Conservation (phyloP, 2,797 vertebrate genomes). For the Agapornis canus region DNA sequence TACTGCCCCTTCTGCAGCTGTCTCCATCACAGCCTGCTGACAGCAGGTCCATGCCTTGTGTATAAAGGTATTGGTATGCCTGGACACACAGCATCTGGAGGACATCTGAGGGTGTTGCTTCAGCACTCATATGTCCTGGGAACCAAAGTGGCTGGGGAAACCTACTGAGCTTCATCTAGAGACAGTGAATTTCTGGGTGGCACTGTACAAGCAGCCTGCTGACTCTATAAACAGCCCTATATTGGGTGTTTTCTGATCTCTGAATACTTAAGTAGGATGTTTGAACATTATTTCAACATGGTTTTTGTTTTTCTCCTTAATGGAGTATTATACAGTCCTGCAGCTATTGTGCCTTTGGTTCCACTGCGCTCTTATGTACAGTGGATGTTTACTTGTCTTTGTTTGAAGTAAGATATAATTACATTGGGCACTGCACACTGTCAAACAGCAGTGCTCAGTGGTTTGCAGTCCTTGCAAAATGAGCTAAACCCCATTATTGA, state of each 20-base stretch:
- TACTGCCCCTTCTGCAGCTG: neutral
- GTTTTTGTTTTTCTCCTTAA: neutral
- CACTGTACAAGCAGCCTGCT: neutral
- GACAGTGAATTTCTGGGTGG: neutral
- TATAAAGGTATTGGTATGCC: neutral
- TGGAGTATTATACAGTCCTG: neutral
- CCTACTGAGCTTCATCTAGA: neutral
- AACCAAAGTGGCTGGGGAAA: neutral
- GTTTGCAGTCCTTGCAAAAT: neutral
- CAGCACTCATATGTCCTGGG: neutral
- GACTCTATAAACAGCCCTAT: neutral
- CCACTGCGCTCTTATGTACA: neutral
- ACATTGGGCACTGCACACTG: neutral
- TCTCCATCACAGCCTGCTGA: neutral
- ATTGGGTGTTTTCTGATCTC: neutral
- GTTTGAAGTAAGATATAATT: slow-evolving; percentile 46
- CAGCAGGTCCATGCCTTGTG: accelerated
- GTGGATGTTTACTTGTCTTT: slow-evolving; percentile 22
- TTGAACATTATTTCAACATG: neutral
- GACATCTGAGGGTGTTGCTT: neutral
- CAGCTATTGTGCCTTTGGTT: slow-evolving; percentile 24
- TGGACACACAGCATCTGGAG: neutral
- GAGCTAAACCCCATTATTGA: neutral
- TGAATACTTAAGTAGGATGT: neutral
- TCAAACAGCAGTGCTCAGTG: neutral